Conservation (phyloP, 2,888 invertebrate species). For the Eudasyphora cyanicolor region DNA sequence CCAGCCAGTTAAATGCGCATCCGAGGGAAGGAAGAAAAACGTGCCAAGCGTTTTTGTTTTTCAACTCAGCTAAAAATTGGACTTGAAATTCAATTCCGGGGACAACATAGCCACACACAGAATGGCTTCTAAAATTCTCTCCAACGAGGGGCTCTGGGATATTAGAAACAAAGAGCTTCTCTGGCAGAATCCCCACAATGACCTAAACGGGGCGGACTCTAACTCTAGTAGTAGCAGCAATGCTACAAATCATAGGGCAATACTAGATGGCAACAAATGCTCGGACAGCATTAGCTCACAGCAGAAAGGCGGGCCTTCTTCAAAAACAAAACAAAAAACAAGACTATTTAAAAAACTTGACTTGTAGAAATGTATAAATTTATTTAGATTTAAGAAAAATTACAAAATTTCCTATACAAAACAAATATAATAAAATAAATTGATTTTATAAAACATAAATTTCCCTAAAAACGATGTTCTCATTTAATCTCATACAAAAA, state of each 20-base stretch:
- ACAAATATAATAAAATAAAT: constrained; percentile 12
- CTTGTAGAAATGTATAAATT: neutral
- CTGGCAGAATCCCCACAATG: constrained; percentile 32
- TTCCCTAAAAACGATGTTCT: constrained; percentile 24
- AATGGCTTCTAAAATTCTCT: too few species aligned
- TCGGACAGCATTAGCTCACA: constrained; percentile 48
- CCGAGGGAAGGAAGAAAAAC: constrained; percentile 18
- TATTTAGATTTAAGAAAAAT: constrained; percentile 15
- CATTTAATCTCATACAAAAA: too few species aligned
- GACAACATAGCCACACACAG: neutral
- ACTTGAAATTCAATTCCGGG: constrained; percentile 47
- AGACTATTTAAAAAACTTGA: neutral
- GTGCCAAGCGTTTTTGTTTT: constrained; percentile 58
- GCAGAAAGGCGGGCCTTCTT: constrained; percentile 48
- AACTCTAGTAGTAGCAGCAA: too few species aligned
- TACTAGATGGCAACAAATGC: too few species aligned
- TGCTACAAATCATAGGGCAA: too few species aligned
- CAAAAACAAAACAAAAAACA: constrained; percentile 13
- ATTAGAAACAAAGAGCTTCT: neutral
- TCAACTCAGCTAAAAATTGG: constrained; percentile 53
- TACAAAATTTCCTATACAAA: constrained; percentile 19
- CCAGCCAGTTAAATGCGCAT: constrained; percentile 71
- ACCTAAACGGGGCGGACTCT: constrained; percentile 21
- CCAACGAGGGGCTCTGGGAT: neutral
- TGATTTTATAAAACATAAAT: constrained; percentile 21